A percentile compares a stretch with the other conserved stretches of the same genome.
phyloP scores from a whole-genome alignment of 2,888 invertebrate species.

The Epirrita christyi region DNA sequence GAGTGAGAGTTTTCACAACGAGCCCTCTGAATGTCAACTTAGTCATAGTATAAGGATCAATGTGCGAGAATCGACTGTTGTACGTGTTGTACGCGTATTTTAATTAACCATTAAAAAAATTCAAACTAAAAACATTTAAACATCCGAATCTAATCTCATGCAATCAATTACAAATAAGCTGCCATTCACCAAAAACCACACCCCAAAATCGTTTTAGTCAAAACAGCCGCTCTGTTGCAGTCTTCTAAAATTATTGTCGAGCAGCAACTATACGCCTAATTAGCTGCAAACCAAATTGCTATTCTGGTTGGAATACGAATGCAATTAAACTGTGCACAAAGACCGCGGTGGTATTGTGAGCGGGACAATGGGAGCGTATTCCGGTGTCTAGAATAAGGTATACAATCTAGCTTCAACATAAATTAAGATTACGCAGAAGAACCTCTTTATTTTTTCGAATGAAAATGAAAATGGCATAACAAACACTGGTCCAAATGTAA shows the following conservation, averaged over 20 bases:
- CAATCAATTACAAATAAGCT: too few relatives aligned
- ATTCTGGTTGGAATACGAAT: slow-evolving; percentile 34
- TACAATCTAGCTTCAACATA: slow-evolving; percentile 20
- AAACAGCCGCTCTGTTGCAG: slow-evolving; percentile 4
- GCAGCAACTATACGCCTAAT: slow-evolving; percentile 27
- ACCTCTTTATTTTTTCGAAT: slow-evolving; percentile 8
- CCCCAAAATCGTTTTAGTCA: neutral
- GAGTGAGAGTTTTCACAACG: too few relatives aligned
- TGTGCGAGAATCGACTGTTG: too few relatives aligned
- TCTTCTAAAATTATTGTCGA: slow-evolving; percentile 21
- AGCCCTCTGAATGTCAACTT: too few relatives aligned
- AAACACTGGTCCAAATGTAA: too few relatives aligned
- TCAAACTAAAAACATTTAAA: too few relatives aligned
- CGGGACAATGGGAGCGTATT: slow-evolving; percentile 30
- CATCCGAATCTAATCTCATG: too few relatives aligned
- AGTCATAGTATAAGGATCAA: too few relatives aligned
- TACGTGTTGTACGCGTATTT: too few relatives aligned
- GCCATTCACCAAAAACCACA: neutral
- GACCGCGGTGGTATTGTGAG: slow-evolving; percentile 30
- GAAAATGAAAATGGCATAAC: too few relatives aligned
- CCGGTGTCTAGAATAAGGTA: slow-evolving; percentile 10
- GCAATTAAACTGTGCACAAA: slow-evolving; percentile 35
- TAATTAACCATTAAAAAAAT: too few relatives aligned
- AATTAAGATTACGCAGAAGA: slow-evolving; percentile 13
- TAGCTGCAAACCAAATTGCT: slow-evolving; percentile 35